Base-by-base conservation (phyloP, 1,140 invertebrate genomes). In the Thaumatotibia leucotreta region DNA sequence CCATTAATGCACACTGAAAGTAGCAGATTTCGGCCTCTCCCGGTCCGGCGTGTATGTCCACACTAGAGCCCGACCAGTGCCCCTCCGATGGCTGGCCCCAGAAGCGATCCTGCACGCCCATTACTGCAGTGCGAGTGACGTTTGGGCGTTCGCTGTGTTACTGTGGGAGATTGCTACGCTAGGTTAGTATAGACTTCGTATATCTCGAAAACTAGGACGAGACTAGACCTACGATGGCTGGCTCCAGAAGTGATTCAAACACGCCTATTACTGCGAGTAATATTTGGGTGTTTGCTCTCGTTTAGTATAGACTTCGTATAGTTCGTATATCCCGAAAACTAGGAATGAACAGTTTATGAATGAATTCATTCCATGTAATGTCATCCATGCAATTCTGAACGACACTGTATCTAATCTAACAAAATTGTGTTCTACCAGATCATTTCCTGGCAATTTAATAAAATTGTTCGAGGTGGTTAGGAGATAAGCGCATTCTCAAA, bases 121-220 rank as follows among this genome's bases (percentile, higher is more conserved):
- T 3, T 97, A 95, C 80, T 94, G 95, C 54, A 94, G 92, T 63
- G 95, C 95, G 73, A 96, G 95, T 67, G 96, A 97, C 72, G 94
- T 97, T 0, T 97, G 96, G 96, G 94, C 96, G 0, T 97, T 94
- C 74, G 96, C 94, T 8, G 92, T 97, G 0, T 92, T 97, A 4
- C 83, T 97, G 0, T 97, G 96, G 96, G 96, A 97, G 86, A 97
- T 97, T 45, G 94, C 94, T 27, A 97, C 95, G 10, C 83, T 97
- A 77, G 96, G 94, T 94, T 86, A 88, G 76, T 73, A 65, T 29
- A 11, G 17, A 1, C 20, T 17, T 10, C 39, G n/a, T 10, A 45
- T 29, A 61, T 4, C 1, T 17, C 1, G 11, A 29, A 14, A 33
- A 94, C 0, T 1, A n/a, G 10, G 2, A 5, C 33, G 1, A 11